Evolutionary conservation across 1,140 invertebrate genomes (phyloP).

Genomic region (Drosophila kikkawai): DNA sequence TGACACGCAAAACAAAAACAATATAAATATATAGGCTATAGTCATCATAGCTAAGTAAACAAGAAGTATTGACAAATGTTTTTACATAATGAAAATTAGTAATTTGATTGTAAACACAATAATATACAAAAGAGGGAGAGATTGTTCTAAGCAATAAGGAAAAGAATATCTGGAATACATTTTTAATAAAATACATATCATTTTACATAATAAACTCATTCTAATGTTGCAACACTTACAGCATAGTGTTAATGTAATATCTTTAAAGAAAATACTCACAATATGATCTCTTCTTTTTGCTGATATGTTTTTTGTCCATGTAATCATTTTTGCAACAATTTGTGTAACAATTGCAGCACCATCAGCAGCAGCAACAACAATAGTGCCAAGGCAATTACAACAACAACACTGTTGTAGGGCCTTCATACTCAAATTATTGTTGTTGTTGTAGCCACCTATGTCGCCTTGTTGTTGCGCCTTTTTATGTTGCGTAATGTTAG

Average conservation of each 20-base stretch:
- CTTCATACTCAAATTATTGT: slow-evolving; percentile 17
- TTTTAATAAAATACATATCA: neutral
- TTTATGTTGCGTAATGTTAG: slow-evolving; percentile 82
- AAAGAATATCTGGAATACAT: neutral
- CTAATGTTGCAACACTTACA: slow-evolving; percentile 33
- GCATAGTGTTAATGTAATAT: slow-evolving; percentile 44
- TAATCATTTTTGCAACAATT: slow-evolving; percentile 70
- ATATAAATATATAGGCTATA: slow-evolving; percentile 6
- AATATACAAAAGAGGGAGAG: neutral
- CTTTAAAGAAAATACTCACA: neutral
- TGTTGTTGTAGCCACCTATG: slow-evolving; percentile 16
- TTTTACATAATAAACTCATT: slow-evolving; percentile 33
- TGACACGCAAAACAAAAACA: slow-evolving; percentile 7
- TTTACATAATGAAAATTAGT: slow-evolving; percentile 26
- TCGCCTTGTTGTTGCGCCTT: slow-evolving; percentile 49
- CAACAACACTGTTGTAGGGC: slow-evolving; percentile 30
- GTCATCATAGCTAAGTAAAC: slow-evolving; percentile 18
- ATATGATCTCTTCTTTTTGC: neutral
- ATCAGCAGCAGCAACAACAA: slow-evolving; percentile 15
- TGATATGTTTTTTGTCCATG: slow-evolving; percentile 29
- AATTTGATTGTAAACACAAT: neutral
- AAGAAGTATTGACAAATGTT: slow-evolving; percentile 12
- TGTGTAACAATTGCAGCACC: slow-evolving; percentile 60
- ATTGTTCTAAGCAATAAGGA: neutral
- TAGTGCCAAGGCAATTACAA: slow-evolving; percentile 16